Base-by-base conservation (phyloP, 2,113 vertebrate genomes). In the Eclectus roratus region DNA sequence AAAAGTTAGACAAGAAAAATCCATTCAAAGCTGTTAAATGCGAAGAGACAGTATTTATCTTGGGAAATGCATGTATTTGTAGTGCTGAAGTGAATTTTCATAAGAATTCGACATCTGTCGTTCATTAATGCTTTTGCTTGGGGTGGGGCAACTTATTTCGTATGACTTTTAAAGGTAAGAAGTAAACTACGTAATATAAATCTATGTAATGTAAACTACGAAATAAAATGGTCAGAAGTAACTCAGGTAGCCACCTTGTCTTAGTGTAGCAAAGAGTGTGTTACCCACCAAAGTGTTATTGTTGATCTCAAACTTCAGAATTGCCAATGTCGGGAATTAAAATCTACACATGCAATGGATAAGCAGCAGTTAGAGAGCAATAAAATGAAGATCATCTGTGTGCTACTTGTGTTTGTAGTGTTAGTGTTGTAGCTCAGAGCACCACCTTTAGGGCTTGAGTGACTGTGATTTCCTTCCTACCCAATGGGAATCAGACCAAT, bases 331-430 rank as follows among this genome's bases (percentile, higher is more conserved):
- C 28, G 21, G 66, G 81, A 11, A 65, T 17, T 25, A 23, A 28
- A 46, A 65, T n/a, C 60, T 61, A 1, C 78, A 43, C 37, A 33
- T 44, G 41, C 28, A 6, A 15, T 52, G 16, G 28, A 8, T 3
- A 43, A 69, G 21, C 53, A 14, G 16, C 47, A 17, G 2, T 7
- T 13, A 8, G 44, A 39, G 58, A 15, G 47, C 65, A 37, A 3
- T 20, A 1, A 14, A 37, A n/a, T 7, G 23, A 28, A 24, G n/a
- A 7, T 41, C 31, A 19, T 3, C 53, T 33, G 31, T 35, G 1
- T 4, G 1, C 35, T 27, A 1, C 35, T 56, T 21, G 9, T 6
- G 6, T 29, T 52, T 52, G 65, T 21, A 2, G 3, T 2, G 0
- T 28, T 61, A 3, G 52, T 21, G 33, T 11, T 50, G 39, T 14